Percentiles rank a stretch among this genome's conserved stretches.
phyloP scores from a whole-genome alignment of 2,888 invertebrate species.

The Adelognathus sp. region DNA sequence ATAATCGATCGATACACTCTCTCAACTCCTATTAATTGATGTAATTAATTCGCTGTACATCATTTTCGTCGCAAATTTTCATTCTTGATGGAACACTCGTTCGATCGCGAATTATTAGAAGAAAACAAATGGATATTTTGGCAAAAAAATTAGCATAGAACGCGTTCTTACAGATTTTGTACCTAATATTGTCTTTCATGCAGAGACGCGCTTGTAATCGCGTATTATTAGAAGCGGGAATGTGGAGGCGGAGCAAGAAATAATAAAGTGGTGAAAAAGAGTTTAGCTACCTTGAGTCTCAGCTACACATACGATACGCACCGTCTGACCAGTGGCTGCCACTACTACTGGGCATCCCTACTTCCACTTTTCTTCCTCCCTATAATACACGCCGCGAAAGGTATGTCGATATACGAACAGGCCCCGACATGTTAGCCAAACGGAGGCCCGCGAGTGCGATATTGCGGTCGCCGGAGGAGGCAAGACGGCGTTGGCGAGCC shows the following conservation, averaged over 20 bases:
- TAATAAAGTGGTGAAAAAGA: constrained; percentile 24
- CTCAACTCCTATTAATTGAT: constrained; percentile 35
- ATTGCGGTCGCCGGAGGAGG: constrained; percentile 40
- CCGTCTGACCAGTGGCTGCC: constrained; percentile 42
- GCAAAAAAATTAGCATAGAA: too few relatives aligned
- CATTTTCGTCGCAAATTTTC: too few relatives aligned
- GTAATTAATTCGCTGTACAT: constrained; percentile 18
- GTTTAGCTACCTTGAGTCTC: background rate
- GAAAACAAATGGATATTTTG: too few relatives aligned
- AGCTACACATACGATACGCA: constrained; percentile 6
- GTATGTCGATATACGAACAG: background rate
- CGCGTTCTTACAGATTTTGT: too few relatives aligned
- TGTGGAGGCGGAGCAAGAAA: background rate
- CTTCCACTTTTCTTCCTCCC: background rate
- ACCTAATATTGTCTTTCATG: too few relatives aligned
- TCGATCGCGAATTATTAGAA: too few relatives aligned
- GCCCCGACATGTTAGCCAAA: background rate
- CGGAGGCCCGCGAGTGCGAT: constrained; percentile 25
- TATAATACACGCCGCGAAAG: background rate
- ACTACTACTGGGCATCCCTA: constrained; percentile 36
- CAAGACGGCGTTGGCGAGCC: constrained; percentile 57
- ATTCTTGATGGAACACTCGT: too few relatives aligned
- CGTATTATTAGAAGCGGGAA: background rate
- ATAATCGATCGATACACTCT: constrained; percentile 39
- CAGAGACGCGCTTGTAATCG: too few relatives aligned